These are phyloP conservation scores for Aurelia sp. DNA, from an alignment of 30 jellyfish, hydroid and myxozoan species.

Conservation along the genomic window DNA sequence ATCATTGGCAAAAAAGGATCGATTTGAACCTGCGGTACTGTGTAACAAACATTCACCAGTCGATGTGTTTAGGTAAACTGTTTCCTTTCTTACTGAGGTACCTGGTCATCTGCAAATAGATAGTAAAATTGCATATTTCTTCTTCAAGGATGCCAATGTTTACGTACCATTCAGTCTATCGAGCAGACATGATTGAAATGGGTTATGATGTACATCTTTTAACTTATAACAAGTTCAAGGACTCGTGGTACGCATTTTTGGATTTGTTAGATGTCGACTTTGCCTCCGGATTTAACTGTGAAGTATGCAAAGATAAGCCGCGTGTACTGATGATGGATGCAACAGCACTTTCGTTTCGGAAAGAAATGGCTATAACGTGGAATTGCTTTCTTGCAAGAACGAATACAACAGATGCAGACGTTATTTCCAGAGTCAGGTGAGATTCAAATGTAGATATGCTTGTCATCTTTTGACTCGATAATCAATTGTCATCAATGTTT, in stretches of 20 bases:
- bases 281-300: constrained; percentile 3
- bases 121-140: no score
- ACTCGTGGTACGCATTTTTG: constrained; percentile 11
- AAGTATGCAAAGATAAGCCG: constrained; percentile 11
- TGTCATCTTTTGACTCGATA: not conserved
- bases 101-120: no score
- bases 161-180: not conserved
- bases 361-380: constrained; percentile 12
- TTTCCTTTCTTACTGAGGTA: no score
- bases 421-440: constrained; percentile 31
- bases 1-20: no score
- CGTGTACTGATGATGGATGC: constrained; percentile 6
- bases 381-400: constrained; percentile 11
- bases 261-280: constrained; percentile 14
- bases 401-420: not conserved
- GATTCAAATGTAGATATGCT: not conserved
- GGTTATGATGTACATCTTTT: not conserved
- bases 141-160: constrained; percentile 9
- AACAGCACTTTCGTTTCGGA: constrained; percentile 14
- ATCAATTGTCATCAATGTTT: not conserved
- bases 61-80: no score
- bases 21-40: no score
- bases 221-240: constrained; percentile 15
- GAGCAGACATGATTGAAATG: constrained; percentile 1
- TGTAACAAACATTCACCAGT: no score